These are phyloP conservation scores for Leucophenga varia DNA, from an alignment of 1,140 invertebrate species.

Conservation along the genomic window DNA sequence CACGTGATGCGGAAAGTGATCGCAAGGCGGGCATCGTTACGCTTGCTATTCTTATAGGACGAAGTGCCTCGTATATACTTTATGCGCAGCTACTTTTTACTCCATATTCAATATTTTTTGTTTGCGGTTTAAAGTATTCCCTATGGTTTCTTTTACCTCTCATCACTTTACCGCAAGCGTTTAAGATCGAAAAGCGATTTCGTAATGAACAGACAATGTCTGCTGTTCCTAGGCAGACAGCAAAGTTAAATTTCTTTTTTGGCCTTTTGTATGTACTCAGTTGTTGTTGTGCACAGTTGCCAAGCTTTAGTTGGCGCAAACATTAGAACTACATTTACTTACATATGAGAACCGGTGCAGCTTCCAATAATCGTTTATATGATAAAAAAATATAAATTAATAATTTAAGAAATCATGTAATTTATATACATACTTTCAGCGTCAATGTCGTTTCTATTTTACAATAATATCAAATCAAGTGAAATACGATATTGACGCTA, in stretches of 20 bases:
- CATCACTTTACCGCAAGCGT: conserved; percentile 82
- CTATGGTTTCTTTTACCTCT: conserved; percentile 86
- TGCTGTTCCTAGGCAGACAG: conserved; percentile 82
- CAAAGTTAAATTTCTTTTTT: conserved; percentile 87
- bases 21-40: conserved; percentile 86
- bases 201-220: conserved; percentile 74
- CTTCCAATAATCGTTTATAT: no score
- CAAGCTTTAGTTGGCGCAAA: conserved; percentile 41
- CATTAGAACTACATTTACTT: no score
- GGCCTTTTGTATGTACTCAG: conserved; percentile 86
- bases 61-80: conserved; percentile 85
- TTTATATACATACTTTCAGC: no score
- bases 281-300: conserved; percentile 66
- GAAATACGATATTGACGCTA: no score
- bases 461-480: no score
- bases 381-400: no score
- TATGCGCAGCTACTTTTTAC: conserved; percentile 89
- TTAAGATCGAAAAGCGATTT: conserved; percentile 88
- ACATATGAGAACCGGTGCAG: no score
- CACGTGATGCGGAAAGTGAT: conserved; percentile 84
- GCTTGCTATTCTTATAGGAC: conserved; percentile 89
- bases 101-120: conserved; percentile 87
- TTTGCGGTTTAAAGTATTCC: conserved; percentile 79
- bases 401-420: no score
- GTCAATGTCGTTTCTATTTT: no score